A percentile compares a stretch with the other conserved stretches of the same genome.
Evolutionary conservation across 2,888 invertebrate species (phyloP).

Genomic region (Lepetodrilus schrolli): DNA sequence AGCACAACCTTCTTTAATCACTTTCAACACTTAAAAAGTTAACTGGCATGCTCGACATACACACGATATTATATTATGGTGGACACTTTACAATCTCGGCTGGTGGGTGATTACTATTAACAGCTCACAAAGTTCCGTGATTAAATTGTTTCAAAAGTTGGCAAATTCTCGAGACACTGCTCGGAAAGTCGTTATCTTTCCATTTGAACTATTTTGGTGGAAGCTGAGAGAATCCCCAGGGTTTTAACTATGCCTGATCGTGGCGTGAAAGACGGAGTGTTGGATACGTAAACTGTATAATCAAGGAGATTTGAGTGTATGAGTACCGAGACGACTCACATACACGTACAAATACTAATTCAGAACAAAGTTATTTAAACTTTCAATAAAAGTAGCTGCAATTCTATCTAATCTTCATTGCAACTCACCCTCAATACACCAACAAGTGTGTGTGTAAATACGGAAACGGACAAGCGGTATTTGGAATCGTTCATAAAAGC

Average conservation of each 20-base stretch:
- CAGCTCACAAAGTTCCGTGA: too few relatives aligned
- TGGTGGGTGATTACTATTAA: neutral
- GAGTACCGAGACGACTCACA: neutral
- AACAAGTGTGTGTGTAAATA: neutral
- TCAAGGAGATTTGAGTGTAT: neutral
- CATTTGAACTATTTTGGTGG: too few relatives aligned
- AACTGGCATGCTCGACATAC: too few relatives aligned
- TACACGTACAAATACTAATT: neutral
- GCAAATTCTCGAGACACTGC: too few relatives aligned
- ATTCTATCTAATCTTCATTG: neutral
- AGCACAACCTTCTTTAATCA: too few relatives aligned
- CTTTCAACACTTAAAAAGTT: too few relatives aligned
- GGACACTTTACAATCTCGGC: neutral
- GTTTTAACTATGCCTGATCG: neutral
- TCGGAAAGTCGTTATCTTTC: too few relatives aligned
- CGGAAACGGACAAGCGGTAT: neutral
- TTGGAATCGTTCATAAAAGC: slow-evolving; percentile 15
- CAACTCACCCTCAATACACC: neutral
- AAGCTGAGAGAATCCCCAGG: neutral
- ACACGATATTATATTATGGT: too few relatives aligned
- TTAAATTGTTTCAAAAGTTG: too few relatives aligned
- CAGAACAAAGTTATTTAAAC: slow-evolving; percentile 15
- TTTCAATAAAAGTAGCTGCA: neutral
- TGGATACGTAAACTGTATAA: neutral
- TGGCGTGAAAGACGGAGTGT: neutral